Evolutionary conservation across 2,888 invertebrate genomes (phyloP), one percentile per base, ranked within the genome.

Genomic region (Magallana nippona): DNA sequence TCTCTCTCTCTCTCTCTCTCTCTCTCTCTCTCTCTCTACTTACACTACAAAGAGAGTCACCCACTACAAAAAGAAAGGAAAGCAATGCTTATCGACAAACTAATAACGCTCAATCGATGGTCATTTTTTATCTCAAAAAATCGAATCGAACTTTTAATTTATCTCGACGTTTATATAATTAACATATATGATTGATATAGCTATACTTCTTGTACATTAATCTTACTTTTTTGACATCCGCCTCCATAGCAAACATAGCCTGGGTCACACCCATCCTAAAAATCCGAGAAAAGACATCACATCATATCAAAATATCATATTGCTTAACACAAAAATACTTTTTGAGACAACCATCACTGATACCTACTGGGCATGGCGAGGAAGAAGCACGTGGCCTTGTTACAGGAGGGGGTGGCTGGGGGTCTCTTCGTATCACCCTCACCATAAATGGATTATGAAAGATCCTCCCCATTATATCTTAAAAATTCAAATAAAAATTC

Each of bases 171-270:
- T 44, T 44, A 5, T 44, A 44, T 44, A 44, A 44, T 44, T 44
- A 44, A 8, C 44, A 44, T 44, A 44, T 44, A 44, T 44, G 44
- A 44, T 44, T 44, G 32, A 32, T 32, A 32, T 32, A 32, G 32
- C 32, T 32, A 32, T 32, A 32, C 32, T 32, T 32, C 44, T 44
- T 44, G 44, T 44, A 44, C 5, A 44, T 44, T 44, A 44, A 44
- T 44, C 71, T 71, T 71, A 71, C 71, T 71, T 71, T 22, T 32
- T 71, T 71, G 71, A 27, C 71, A 71, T 32, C 71, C 71, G 11
- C 71, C 71, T 13, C 71, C 71, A 27, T 71, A 71, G 32, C 71
- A 71, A 13, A 71, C 71, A 27, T 71, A 71, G 13, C 71, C 71
- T 1, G 19, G 15, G 27, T 71, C 71, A 71, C 71, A 71, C 1